These are phyloP conservation scores for Gymnosoma rotundatum DNA, from an alignment of 2,888 invertebrate species.

Conservation along the genomic window DNA sequence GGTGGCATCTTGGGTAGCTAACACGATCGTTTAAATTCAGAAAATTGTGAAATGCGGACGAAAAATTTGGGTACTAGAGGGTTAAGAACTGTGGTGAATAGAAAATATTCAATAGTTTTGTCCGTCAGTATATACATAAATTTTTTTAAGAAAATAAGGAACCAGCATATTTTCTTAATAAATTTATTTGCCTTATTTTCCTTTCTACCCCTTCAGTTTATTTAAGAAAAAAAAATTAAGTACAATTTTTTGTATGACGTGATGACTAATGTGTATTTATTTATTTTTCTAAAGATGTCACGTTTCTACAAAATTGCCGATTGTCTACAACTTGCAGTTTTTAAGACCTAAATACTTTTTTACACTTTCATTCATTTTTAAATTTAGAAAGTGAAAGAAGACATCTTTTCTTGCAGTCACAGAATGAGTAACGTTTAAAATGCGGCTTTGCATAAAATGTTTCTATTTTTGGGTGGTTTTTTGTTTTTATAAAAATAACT, in stretches of 20 bases:
- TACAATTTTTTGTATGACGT: not conserved
- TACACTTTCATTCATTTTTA: not conserved
- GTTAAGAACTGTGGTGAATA: too few species aligned
- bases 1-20: too few species aligned
- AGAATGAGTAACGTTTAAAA: constrained; percentile 42
- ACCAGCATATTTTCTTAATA: too few species aligned
- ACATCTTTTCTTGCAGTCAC: constrained; percentile 14
- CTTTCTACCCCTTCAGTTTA: not conserved
- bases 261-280: not conserved
- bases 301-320: constrained; percentile 23
- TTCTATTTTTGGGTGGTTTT: constrained; percentile 15
- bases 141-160: too few species aligned
- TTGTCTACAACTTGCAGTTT: constrained; percentile 56
- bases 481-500: constrained; percentile 43
- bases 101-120: too few species aligned
- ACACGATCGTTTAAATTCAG: too few species aligned
- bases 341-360: constrained; percentile 42
- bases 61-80: too few species aligned
- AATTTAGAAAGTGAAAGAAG: constrained; percentile 45
- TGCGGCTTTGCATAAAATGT: not conserved
- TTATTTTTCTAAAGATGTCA: constrained; percentile 22
- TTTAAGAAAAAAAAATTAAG: not conserved
- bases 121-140: too few species aligned
- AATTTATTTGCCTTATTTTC: too few species aligned
- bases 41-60: too few species aligned